A percentile compares a stretch with the other conserved stretches of the same genome.
phyloP scores from a whole-genome alignment of 2,797 vertebrate genomes.

The Macrochelys suwanniensis region DNA sequence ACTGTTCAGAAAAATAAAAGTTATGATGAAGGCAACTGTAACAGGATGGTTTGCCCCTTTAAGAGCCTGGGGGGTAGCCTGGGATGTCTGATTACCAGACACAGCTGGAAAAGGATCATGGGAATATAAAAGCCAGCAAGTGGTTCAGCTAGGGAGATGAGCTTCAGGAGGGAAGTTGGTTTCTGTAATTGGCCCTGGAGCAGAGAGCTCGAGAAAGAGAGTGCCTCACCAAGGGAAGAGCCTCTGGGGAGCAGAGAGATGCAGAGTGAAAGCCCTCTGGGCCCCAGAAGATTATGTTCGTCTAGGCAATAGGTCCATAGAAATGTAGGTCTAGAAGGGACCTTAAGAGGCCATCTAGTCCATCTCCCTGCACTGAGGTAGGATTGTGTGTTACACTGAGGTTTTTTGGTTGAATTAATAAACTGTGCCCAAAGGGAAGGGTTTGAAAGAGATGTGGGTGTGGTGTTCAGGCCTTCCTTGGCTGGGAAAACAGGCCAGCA shows the following conservation, averaged over 20 bases:
- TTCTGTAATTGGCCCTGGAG: background rate
- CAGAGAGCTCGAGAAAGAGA: background rate
- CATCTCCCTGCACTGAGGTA: background rate
- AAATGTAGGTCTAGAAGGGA: background rate
- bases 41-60: background rate
- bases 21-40: background rate
- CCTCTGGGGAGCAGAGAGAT: background rate
- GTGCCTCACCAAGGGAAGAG: background rate
- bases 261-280: background rate
- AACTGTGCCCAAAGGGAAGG: background rate
- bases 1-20: background rate
- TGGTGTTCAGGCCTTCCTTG: background rate
- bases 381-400: background rate
- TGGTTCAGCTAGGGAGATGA: background rate
- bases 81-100: background rate
- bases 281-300: background rate
- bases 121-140: background rate
- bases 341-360: background rate
- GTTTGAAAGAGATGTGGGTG: background rate
- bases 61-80: background rate
- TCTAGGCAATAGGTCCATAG: background rate
- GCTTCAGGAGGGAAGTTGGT: background rate
- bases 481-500: background rate
- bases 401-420: background rate
- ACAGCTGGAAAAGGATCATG: background rate